These are phyloP conservation scores for Lepidostoma basale DNA, from an alignment of 1,140 invertebrate genomes.

Conservation along the genomic window DNA sequence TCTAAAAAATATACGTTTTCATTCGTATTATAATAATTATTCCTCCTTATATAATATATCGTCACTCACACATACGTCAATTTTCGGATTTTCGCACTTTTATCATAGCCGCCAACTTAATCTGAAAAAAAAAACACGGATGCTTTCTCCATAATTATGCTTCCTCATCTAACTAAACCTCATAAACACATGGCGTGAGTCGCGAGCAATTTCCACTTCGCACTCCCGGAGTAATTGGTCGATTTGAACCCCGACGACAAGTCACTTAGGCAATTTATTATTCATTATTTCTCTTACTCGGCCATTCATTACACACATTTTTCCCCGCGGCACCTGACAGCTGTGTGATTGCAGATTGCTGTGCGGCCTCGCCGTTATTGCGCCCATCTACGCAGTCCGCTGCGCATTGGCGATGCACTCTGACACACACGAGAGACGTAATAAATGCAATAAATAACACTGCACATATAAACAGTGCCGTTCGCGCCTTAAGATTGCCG, in stretches of 20 bases:
- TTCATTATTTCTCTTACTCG: not conserved
- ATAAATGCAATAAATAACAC: no score
- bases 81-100: no score
- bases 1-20: no score
- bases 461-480: no score
- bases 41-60: no score
- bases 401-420: conserved; percentile 5
- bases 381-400: not conserved
- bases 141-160: no score
- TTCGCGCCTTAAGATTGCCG: no score
- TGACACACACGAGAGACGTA: not conserved
- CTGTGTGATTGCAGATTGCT: conserved; percentile 4
- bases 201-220: not conserved
- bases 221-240: conserved; percentile 1
- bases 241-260: conserved; percentile 14
- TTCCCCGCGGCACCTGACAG: not conserved
- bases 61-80: no score
- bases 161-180: no score
- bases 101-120: no score
- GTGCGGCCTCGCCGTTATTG: not conserved
- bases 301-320: not conserved
- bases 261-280: conserved; percentile 22
- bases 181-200: conserved; percentile 2
- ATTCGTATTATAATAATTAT: no score
- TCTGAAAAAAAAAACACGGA: no score